phyloP scores from a whole-genome alignment of 2,797 vertebrate species.

The Vultur gryphus region DNA sequence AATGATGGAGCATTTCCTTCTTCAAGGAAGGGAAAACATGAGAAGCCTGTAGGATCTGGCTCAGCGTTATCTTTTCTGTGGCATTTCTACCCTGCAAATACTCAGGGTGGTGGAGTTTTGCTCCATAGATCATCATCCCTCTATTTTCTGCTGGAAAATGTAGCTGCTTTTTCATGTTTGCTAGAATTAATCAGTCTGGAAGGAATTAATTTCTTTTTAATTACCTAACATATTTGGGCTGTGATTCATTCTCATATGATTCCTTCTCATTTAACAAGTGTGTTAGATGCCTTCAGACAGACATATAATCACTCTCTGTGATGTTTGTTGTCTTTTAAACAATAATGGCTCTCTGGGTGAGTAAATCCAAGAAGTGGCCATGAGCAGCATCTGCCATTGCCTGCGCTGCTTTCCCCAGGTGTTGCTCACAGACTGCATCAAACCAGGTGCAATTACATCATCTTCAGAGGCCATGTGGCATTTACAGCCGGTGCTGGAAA shows the following conservation, averaged over 20 bases:
- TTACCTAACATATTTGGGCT: background rate
- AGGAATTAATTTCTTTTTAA: conserved; percentile 26
- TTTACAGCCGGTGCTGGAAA: background rate
- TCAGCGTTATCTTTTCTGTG: background rate
- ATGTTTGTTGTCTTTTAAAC: background rate
- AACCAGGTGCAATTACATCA: background rate
- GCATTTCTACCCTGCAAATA: background rate
- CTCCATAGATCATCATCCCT: background rate
- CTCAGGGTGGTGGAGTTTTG: background rate
- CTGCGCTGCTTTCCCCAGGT: background rate
- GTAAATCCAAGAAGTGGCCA: background rate
- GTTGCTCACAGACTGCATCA: background rate
- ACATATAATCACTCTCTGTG: background rate
- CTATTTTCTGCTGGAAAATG: background rate
- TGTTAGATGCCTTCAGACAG: background rate
- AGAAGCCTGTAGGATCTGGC: background rate
- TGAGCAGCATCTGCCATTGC: background rate
- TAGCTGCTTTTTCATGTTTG: background rate
- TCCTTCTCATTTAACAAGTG: background rate
- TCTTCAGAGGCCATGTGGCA: background rate
- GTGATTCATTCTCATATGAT: background rate
- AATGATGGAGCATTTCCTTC: background rate
- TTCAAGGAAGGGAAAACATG: background rate
- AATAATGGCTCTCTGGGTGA: background rate
- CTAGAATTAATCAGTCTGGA: conserved; percentile 22